Conservation (phyloP, 2,113 vertebrate species). For the Sphaerodactylus townsendi region DNA sequence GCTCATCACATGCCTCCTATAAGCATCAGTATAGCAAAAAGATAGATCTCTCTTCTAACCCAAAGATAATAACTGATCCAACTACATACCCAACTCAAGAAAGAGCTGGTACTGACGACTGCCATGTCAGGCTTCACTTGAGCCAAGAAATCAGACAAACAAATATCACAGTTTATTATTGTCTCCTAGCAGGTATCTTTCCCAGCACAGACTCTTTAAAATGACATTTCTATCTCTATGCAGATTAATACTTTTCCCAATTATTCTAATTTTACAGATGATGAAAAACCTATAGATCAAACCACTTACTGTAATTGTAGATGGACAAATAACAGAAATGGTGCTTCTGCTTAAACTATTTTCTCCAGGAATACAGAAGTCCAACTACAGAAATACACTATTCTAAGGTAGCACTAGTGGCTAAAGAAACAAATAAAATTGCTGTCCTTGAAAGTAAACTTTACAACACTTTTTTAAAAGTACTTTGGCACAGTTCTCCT, state of each 20-base stretch:
- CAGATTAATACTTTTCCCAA: not conserved
- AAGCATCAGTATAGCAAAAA: not conserved
- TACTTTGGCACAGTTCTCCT: not conserved
- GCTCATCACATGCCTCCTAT: not conserved
- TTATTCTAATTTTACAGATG: not conserved
- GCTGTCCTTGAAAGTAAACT: not conserved
- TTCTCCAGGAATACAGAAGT: not conserved
- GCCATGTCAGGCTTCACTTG: not conserved
- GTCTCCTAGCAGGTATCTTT: not conserved
- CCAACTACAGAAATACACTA: not conserved
- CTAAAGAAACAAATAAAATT: not conserved
- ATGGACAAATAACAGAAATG: not conserved
- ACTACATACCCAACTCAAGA: not conserved
- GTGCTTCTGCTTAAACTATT: not conserved
- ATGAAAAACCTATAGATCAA: not conserved
- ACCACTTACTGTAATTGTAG: not conserved
- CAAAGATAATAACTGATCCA: not conserved
- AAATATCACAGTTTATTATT: not conserved
- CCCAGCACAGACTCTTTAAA: no score
- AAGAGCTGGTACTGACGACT: not conserved
- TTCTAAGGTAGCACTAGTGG: not conserved
- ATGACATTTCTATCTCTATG: not conserved
- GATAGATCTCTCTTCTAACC: not conserved
- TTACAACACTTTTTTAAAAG: constrained; percentile 1
- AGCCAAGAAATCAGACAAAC: not conserved